These are phyloP conservation scores for Therioaphis trifolii DNA, from an alignment of 2,888 invertebrate genomes.

Conservation along the genomic window DNA sequence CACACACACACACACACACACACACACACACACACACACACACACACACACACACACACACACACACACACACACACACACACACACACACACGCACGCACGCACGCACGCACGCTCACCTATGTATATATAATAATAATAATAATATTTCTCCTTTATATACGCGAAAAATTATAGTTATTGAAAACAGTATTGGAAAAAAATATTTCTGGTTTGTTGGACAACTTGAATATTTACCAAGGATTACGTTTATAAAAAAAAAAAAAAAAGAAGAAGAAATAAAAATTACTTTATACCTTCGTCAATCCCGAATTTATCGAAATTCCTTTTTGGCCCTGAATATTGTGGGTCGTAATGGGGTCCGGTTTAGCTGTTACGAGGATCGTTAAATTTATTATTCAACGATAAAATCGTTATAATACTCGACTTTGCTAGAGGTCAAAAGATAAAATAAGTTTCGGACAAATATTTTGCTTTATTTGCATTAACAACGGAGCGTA, in stretches of 20 bases:
- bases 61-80: too few relatives aligned
- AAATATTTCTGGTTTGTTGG: not conserved
- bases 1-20: too few relatives aligned
- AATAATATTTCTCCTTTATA: not conserved
- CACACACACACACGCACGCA: too few relatives aligned
- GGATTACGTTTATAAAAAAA: not conserved
- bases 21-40: too few relatives aligned
- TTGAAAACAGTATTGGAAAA: not conserved
- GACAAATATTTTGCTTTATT: not conserved
- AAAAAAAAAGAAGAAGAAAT: not conserved
- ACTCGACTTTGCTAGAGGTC: not conserved
- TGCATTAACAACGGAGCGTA: not conserved
- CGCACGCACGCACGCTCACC: too few relatives aligned
- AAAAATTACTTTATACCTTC: not conserved
- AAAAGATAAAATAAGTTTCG: not conserved
- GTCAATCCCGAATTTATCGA: not conserved
- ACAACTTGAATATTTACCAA: not conserved
- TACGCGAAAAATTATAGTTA: not conserved
- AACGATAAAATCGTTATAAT: not conserved
- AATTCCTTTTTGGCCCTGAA: not conserved
- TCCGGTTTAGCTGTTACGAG: not conserved
- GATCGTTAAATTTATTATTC: slow-evolving; percentile 28
- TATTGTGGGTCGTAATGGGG: not conserved
- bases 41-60: too few relatives aligned
- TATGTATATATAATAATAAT: not conserved